Base-by-base conservation (phyloP, 2,113 vertebrate genomes). In the Peromyscus polionotus region DNA sequence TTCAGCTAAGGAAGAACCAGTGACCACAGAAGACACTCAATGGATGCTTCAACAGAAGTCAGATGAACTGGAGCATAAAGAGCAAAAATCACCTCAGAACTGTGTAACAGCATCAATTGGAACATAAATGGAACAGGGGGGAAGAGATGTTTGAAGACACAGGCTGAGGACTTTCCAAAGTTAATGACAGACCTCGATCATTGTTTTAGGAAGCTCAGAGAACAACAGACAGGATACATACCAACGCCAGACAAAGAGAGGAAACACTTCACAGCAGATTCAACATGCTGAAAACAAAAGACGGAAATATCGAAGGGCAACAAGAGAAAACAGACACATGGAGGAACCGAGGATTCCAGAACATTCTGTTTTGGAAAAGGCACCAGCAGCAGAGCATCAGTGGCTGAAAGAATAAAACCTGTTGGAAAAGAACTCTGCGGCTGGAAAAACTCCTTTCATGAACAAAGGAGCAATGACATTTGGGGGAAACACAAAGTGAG, bases 261-360 rank as follows among this genome's bases (percentile, higher is more conserved):
- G 45, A 77, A 81, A 72, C 0, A 17, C 20, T 57, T 54, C 11
- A 45, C n/a, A 51, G 59, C 54, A 48, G n/a, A 28, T 61, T 81
- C 65, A 88, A 81, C 63, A 17, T 94, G 22, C 39, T 94, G 51
- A 61, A 85, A 90, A 90, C 31, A 68, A 67, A 77, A 84, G 70
- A 54, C 33, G n/a, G 33, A 94, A 75, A 84, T 7, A 19, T 42
- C 42, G 76, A 84, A 94, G 45, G 79, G 36, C 57, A 67, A 31
- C 19, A 48, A 76, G 36, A 67, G 61, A 42, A n/a, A 19, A 36
- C 31, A 67, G 22, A 67, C 3, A 13, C 59, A 59, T 2, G 12
- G 31, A 45, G n/a, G 28, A 45, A 36, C 14, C 45, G 28, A 65
- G 33, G 22, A 81, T 48, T 12, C 9, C 31, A n/a, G 39, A 10